Percentiles rank a stretch among this genome's conserved stretches.
Conservation (phyloP, 2,797 vertebrate species). For the Hoplostethus mediterraneus region DNA sequence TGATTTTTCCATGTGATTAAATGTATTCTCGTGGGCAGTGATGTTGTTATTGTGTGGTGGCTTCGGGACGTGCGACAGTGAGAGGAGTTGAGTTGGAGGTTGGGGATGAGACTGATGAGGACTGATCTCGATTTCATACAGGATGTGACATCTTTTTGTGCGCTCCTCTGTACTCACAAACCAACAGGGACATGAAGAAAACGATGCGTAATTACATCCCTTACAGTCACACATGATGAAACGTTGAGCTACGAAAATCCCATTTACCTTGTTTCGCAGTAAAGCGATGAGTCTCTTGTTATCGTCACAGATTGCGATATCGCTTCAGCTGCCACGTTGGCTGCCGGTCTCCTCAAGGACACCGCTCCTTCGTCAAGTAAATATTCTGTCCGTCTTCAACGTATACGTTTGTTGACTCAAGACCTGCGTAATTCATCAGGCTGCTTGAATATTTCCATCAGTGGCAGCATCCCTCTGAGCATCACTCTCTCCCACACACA, state of each 20-base stretch:
- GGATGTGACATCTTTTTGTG: conserved; percentile 1
- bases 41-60: not conserved
- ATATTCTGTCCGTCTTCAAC: conserved; percentile 20
- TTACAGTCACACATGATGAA: not conserved
- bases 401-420: conserved; percentile 40
- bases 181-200: too few species aligned
- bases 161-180: not conserved
- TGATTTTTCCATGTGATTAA: conserved; percentile 1
- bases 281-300: not conserved
- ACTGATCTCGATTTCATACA: not conserved
- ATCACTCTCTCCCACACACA: conserved; percentile 21
- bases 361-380: conserved; percentile 7
- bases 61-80: not conserved
- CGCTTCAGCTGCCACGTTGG: not conserved
- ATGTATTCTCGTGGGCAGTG: not conserved
- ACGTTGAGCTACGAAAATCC: not conserved
- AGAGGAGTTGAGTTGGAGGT: not conserved
- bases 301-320: not conserved
- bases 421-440: conserved; percentile 47
- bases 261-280: not conserved
- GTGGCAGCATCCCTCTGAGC: conserved; percentile 39
- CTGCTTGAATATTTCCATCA: conserved; percentile 42
- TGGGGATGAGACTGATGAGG: not conserved
- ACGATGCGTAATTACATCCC: too few species aligned
- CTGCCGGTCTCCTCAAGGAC: not conserved